phyloP scores from a whole-genome alignment of 2,888 invertebrate species.

The Perizoma affinitatum region DNA sequence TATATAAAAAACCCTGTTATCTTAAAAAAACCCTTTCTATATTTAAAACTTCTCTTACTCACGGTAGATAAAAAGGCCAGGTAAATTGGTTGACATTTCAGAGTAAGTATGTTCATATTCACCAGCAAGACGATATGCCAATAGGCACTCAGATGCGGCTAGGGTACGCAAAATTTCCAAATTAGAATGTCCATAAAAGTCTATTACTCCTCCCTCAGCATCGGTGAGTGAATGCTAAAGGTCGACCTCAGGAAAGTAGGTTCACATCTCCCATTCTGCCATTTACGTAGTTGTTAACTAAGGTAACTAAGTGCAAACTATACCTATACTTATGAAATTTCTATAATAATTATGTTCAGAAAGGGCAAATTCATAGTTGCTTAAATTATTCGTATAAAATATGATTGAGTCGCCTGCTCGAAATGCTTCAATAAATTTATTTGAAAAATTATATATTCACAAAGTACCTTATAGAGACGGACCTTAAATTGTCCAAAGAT shows the following conservation, averaged over 20 bases:
- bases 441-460: too few relatives aligned
- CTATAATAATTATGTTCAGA: constrained; percentile 1
- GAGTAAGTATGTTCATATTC: constrained; percentile 24
- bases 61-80: background rate
- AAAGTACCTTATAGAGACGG: too few relatives aligned
- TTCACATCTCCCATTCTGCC: constrained; percentile 33
- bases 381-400: too few relatives aligned
- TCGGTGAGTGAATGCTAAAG: constrained; percentile 56
- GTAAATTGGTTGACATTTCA: constrained; percentile 29
- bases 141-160: constrained; percentile 55
- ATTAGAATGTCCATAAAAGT: constrained; percentile 27
- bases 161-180: constrained; percentile 52
- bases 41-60: background rate
- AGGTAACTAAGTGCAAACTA: too few relatives aligned
- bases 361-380: background rate
- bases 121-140: constrained; percentile 49
- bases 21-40: background rate
- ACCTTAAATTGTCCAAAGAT: too few relatives aligned
- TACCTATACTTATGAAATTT: too few relatives aligned
- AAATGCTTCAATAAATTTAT: too few relatives aligned
- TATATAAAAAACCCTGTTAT: too few relatives aligned
- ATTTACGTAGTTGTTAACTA: too few relatives aligned
- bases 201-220: constrained; percentile 40
- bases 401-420: too few relatives aligned
- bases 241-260: constrained; percentile 45